phyloP scores from a whole-genome alignment of 2,113 vertebrate genomes.

The Pseudopodoces humilis region DNA sequence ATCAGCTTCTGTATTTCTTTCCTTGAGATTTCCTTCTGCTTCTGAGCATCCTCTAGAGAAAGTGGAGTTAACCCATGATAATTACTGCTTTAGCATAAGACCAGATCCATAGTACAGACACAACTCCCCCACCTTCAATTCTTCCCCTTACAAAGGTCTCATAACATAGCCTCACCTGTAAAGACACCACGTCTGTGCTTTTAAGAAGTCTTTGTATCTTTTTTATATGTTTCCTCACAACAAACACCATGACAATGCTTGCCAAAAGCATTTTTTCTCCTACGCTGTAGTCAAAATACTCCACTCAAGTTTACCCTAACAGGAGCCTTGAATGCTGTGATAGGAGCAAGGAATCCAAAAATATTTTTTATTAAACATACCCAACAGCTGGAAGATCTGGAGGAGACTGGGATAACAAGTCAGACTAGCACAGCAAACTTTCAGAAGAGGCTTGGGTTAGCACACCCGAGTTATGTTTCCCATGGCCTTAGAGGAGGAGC shows the following conservation, averaged over 20 bases:
- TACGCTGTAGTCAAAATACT: background rate
- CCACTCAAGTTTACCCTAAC: fast-evolving
- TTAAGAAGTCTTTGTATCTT: background rate
- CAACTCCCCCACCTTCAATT: background rate
- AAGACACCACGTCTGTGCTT: background rate
- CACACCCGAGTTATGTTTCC: background rate
- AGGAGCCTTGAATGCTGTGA: background rate
- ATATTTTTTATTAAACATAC: background rate
- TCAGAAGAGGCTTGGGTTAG: background rate
- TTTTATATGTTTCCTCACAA: background rate
- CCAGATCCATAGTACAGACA: background rate
- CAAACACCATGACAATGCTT: background rate
- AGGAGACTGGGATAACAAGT: background rate
- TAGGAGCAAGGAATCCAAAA: background rate
- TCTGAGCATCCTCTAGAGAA: constrained; percentile 78
- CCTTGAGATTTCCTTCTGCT: constrained; percentile 75
- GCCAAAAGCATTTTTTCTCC: background rate
- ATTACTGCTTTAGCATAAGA: background rate
- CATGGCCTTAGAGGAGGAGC: background rate
- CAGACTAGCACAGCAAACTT: background rate
- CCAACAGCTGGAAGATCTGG: background rate
- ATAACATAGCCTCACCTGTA: background rate
- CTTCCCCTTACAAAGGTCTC: background rate
- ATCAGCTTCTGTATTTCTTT: constrained; percentile 72
- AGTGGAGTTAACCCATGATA: background rate